Base-by-base conservation (phyloP, 1,140 invertebrate genomes). In the Tetramorium alpestre region DNA sequence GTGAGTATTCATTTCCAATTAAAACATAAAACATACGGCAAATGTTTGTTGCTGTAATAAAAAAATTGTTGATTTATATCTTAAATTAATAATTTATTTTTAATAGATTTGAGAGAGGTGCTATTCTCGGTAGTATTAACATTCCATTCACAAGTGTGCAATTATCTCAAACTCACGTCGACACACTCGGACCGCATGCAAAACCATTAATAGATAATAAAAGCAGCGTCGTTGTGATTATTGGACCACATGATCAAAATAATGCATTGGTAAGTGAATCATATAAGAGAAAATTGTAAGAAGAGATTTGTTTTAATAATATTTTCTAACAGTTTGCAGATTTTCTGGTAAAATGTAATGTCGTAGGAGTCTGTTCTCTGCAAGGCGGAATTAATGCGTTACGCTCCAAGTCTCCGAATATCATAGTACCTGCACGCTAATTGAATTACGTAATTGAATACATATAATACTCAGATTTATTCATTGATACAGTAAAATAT, bases 91-190 rank as follows among this genome's bases (percentile, higher is more conserved):
- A 33, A 78, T 73, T 2, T 62, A 0, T 78, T 87, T 91, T 94
- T 38, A 92, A 77, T 90, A 98, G 97, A 91, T 98, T 96, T 93
- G 96, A 97, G 85, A 96, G 97, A 91, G 97, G 97, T 64, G 96
- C 97, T 89, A 96, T 99, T 62, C 96, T 96, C 25, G 96, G 96
- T 11, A 99, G 98, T 94, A 97, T 99, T 49, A 99, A 99, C 94
- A 97, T 99, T 93, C 98, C 98, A 16, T 98, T 98, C 93, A 97
- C 96, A 58, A 97, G 97, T 58, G 97, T 98, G 6, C 97, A 96
- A 93, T 96, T 97, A 92, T 97, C 96, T 33, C 96, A 97, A 88
- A 95, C 96, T 94, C 94, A 96, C 89, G 91, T 97, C 56, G 95
- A 97, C 91, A 95, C 96, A 13, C 93, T 98, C 0, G 96, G 97